A percentile compares a stretch with the other conserved stretches of the same genome.
Evolutionary conservation across 2,888 invertebrate genomes (phyloP).

Genomic region (Amiota mariae): DNA sequence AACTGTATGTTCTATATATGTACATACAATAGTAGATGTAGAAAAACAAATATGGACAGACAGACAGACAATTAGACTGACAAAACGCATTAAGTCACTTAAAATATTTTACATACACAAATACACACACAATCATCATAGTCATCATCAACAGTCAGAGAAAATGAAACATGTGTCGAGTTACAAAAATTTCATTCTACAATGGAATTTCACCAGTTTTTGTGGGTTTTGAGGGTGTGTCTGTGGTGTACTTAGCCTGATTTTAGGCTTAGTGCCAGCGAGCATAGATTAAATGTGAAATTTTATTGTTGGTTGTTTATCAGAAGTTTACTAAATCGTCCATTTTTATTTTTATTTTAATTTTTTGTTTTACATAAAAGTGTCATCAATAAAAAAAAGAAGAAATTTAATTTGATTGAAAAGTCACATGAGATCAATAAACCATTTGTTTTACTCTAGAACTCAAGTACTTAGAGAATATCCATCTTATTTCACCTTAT

Average conservation of each 20-base stretch:
- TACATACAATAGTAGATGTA: no score
- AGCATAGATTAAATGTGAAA: conserved; percentile 25
- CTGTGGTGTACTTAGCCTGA: not conserved
- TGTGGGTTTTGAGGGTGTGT: conserved; percentile 11
- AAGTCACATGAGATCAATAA: no score
- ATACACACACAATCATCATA: not conserved
- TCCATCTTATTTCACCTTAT: no score
- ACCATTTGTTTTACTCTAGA: no score
- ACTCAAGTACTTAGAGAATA: no score
- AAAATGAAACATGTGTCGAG: not conserved
- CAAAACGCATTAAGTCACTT: conserved; percentile 48
- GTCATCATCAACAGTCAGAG: not conserved
- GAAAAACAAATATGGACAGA: not conserved
- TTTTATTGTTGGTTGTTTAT: conserved; percentile 13
- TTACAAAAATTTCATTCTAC: conserved; percentile 18
- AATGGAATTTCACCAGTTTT: conserved; percentile 17
- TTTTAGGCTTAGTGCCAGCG: conserved; percentile 7
- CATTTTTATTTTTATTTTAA: not conserved
- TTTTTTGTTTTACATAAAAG: no score
- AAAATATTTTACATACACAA: conserved; percentile 46
- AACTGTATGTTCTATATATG: no score
- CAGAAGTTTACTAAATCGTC: no score
- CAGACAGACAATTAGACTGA: conserved; percentile 1
- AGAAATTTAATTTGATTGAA: no score
- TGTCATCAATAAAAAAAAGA: no score